phyloP scores from a whole-genome alignment of 2,113 vertebrate genomes.

The Apistogramma diplotaenia region DNA sequence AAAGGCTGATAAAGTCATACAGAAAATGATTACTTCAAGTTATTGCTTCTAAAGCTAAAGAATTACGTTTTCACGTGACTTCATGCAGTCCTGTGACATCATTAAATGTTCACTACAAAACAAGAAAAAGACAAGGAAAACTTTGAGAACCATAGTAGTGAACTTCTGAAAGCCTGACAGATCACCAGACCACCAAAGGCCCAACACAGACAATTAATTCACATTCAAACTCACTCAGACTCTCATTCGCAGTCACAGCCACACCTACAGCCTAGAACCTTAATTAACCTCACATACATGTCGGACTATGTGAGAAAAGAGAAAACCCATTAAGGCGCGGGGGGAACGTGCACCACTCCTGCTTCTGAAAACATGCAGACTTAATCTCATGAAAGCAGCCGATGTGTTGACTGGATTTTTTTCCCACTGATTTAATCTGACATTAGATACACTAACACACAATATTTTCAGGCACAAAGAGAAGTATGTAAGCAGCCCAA shows the following conservation, averaged over 20 bases:
- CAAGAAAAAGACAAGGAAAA: too few relatives aligned
- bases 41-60: not conserved
- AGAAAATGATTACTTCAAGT: not conserved
- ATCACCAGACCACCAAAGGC: not conserved
- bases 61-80: too few relatives aligned
- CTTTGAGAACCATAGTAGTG: too few relatives aligned
- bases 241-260: not conserved
- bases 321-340: not conserved
- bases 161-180: not conserved
- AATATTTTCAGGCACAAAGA: not conserved
- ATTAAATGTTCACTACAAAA: too few relatives aligned
- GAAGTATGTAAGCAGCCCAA: not conserved
- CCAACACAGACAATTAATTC: not conserved
- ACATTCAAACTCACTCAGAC: not conserved
- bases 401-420: not conserved
- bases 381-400: not conserved
- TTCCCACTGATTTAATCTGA: not conserved
- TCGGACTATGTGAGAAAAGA: not conserved
- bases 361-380: not conserved
- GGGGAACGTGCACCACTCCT: not conserved
- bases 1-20: fast-evolving
- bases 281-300: not conserved
- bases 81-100: too few relatives aligned
- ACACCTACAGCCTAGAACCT: not conserved
- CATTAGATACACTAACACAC: not conserved